Conservation (phyloP, 37 sponge, comb jelly and placozoan genomes). For the Agelas oroides region DNA sequence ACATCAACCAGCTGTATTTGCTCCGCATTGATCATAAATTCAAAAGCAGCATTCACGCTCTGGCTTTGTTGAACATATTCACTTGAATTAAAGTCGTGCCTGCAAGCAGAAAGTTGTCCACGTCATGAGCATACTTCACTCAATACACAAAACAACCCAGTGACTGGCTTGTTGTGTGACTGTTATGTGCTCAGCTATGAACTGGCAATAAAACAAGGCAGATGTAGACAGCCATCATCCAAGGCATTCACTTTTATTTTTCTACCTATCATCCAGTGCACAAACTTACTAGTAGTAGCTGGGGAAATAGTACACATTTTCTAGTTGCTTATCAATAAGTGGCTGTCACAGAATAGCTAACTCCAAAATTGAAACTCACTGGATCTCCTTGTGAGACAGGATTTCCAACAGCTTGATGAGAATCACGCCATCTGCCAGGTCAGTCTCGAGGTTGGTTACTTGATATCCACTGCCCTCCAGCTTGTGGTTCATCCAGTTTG, state of each 20-base stretch:
- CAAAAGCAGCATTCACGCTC: conserved; percentile 73
- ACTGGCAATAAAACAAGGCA: no score
- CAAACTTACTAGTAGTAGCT: no score
- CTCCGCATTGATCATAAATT: conserved; percentile 86
- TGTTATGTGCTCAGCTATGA: no score
- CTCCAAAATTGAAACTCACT: conserved; percentile 55
- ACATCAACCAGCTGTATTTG: conserved; percentile 79
- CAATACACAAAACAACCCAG: no score
- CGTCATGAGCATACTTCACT: no score
- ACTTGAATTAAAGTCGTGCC: conserved; percentile 71
- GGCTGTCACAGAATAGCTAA: no score
- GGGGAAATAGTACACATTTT: no score
- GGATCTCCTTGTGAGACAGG: conserved; percentile 75
- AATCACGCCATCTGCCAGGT: conserved; percentile 83
- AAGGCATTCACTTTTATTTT: no score
- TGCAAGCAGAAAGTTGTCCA: neutral
- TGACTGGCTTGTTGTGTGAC: no score
- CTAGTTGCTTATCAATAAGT: no score
- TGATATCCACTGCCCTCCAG: conserved; percentile 58
- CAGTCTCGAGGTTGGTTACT: conserved; percentile 69
- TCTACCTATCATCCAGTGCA: no score
- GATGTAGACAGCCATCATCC: no score
- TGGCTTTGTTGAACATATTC: conserved; percentile 70
- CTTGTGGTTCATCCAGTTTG: conserved; percentile 84
- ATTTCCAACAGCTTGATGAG: conserved; percentile 81